phyloP scores from a whole-genome alignment of 2,113 vertebrate species.

The Paedocypris sp. region DNA sequence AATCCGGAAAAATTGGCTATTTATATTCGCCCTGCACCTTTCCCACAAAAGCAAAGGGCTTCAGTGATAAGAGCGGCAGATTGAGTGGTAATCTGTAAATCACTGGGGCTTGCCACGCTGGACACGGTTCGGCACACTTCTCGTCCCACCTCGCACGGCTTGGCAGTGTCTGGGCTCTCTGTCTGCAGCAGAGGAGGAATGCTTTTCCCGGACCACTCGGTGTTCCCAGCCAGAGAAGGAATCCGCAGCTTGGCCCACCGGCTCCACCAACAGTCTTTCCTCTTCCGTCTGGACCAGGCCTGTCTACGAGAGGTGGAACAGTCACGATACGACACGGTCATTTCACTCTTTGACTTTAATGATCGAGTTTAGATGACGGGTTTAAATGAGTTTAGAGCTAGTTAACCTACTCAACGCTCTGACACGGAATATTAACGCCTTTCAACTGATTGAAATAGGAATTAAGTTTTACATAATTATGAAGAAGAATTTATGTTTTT shows the following conservation, averaged over 20 bases:
- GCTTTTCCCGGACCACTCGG: conserved; percentile 56
- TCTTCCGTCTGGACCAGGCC: conserved; percentile 76
- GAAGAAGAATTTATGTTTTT: no score
- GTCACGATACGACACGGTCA: not conserved
- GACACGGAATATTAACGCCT: no score
- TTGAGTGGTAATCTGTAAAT: conserved; percentile 1
- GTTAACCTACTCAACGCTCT: no score
- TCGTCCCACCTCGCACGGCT: conserved; percentile 72
- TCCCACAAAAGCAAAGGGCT: not conserved
- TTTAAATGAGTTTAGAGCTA: no score
- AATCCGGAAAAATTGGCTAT: not conserved
- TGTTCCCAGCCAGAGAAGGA: conserved; percentile 71
- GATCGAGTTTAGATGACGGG: no score
- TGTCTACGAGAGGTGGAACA: conserved; percentile 53
- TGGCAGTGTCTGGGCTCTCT: conserved; percentile 50
- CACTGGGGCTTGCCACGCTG: not conserved
- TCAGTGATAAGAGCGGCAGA: not conserved
- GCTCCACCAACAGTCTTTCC: conserved; percentile 77
- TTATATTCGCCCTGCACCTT: not conserved
- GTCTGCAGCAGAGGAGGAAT: conserved; percentile 35
- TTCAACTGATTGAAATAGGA: no score
- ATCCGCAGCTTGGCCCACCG: conserved; percentile 55
- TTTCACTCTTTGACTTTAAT: no score
- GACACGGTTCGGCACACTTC: not conserved
- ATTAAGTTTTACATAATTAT: no score